Evolutionary conservation across 2,113 vertebrate species (phyloP), one percentile per base, ranked within the genome.

Genomic region (Archilochus colubris): DNA sequence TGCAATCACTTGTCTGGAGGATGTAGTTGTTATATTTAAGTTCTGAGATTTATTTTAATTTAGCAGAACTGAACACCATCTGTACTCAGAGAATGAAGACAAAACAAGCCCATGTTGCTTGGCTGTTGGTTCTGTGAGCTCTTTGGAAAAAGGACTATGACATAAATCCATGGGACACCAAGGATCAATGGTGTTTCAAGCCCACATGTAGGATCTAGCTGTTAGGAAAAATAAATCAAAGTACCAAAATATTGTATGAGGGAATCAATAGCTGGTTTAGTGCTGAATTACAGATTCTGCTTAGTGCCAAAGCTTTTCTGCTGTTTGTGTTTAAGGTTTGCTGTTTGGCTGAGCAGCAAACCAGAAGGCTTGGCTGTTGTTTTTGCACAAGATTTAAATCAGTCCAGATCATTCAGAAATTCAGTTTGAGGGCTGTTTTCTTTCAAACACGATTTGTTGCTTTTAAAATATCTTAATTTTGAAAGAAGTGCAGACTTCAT

Each of bases 31-130:
- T 95, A 50, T 79, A 91, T 94, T 89, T 91, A 94, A 82, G 69
- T 75, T 82, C 78, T 80, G 78, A 9, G 91, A 85, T 88, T 91
- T 95, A 92, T 95, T 96, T 96, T 91, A 94, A 94, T 63, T 88
- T 58, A 87, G 58, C 70, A 95, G 81, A 91, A 85, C 63, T 67
- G 89, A 85, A 82, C 2, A 12, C 89, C 86, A 94, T 94, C 91
- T 92, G 91, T 30, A 73, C n/a, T 16, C 28, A 66, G 66, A 73
- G 69, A 94, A 96, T 73, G 62, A 87, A 94, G 74, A 68, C 70
- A 91, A 95, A 94, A 91, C 78, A 96, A 89, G 83, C 36, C 70
- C 50, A 27, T 46, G 50, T 43, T 76, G n/a, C 55, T 88, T 82
- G 75, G 59, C 70, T 89, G 48, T 74, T 81, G 36, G 24, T 63